These are phyloP conservation scores for Axinella damicornis DNA, from an alignment of 37 sponge, comb jelly and placozoan genomes.

Conservation along the genomic window DNA sequence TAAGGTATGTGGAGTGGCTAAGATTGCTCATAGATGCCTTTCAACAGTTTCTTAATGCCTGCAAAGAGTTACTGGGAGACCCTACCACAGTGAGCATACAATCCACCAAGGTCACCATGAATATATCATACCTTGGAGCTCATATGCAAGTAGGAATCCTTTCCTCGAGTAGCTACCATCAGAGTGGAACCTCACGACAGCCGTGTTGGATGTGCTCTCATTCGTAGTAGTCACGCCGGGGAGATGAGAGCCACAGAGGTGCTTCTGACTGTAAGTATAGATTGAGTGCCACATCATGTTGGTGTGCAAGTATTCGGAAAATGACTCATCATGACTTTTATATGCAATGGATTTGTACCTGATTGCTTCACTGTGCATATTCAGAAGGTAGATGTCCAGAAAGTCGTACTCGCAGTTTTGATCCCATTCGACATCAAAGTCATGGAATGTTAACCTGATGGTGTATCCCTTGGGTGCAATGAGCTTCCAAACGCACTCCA, in stretches of 20 bases:
- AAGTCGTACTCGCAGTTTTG: conserved; percentile 20
- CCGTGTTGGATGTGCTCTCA: not conserved
- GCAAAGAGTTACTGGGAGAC: too few species aligned
- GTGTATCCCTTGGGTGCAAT: not conserved
- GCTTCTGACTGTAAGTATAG: not conserved
- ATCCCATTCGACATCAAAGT: conserved; percentile 40
- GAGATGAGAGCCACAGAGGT: too few species aligned
- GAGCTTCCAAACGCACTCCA: conserved; percentile 55
- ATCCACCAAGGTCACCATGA: too few species aligned
- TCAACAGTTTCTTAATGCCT: too few species aligned
- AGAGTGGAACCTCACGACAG: conserved; percentile 38
- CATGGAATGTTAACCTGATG: not conserved
- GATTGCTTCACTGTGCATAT: not conserved
- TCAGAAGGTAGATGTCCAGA: conserved; percentile 14
- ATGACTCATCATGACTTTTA: too few species aligned
- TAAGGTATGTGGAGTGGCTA: too few species aligned
- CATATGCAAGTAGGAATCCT: conserved; percentile 37
- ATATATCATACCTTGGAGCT: conserved; percentile 17
- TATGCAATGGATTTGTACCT: not conserved
- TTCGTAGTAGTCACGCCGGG: too few species aligned
- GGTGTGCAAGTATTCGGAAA: too few species aligned
- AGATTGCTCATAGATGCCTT: too few species aligned
- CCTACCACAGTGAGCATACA: too few species aligned
- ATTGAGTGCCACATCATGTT: too few species aligned
- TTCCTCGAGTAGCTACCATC: conserved; percentile 15